Conservation (phyloP, 2,113 vertebrate species). For the Sciurus niger region DNA sequence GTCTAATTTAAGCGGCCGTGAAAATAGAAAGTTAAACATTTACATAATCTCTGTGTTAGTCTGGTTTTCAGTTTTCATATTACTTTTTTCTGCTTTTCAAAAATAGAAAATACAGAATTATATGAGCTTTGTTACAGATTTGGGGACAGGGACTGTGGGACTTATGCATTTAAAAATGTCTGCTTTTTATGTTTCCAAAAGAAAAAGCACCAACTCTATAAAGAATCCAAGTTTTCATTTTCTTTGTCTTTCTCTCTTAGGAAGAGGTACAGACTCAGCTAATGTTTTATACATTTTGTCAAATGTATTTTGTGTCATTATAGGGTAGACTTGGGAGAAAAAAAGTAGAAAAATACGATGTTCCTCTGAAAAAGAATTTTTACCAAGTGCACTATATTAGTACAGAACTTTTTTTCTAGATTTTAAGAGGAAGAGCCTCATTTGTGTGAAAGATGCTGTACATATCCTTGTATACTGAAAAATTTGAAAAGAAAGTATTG, state of each 20-base stretch:
- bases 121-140: neutral
- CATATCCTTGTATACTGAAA: slow-evolving; percentile 24
- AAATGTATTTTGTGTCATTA: slow-evolving; percentile 43
- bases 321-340: neutral
- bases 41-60: neutral
- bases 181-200: slow-evolving; percentile 17
- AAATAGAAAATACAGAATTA: neutral
- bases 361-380: slow-evolving; percentile 56
- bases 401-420: neutral
- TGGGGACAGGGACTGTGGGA: neutral
- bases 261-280: neutral
- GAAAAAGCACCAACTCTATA: neutral
- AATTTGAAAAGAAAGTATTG: neutral
- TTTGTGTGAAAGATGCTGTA: neutral
- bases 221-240: slow-evolving; percentile 2
- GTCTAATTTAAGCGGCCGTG: slow-evolving; percentile 25
- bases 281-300: slow-evolving; percentile 50
- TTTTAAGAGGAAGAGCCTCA: neutral
- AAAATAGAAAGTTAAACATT: slow-evolving; percentile 50
- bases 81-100: neutral
- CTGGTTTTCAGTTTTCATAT: neutral
- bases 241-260: neutral
- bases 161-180: slow-evolving; percentile 16
- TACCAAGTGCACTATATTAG: slow-evolving; percentile 52
- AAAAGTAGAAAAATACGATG: slow-evolving; percentile 18